These are phyloP conservation scores for Trematomus bernacchii DNA, from an alignment of 2,797 vertebrate species.

Conservation along the genomic window DNA sequence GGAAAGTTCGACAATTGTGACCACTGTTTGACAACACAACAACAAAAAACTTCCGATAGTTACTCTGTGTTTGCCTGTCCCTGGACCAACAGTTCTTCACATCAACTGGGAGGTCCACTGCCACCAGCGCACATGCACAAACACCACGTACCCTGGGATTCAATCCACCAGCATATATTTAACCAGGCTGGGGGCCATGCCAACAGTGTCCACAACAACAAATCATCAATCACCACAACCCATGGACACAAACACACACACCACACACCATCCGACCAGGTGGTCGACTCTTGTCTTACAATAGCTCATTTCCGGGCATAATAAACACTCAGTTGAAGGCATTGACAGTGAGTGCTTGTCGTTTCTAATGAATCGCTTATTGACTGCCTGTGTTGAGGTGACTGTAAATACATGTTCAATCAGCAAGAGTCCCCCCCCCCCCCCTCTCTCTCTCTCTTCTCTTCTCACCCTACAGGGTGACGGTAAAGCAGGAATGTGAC, in stretches of 20 bases:
- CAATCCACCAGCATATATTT: slow-evolving; percentile 71
- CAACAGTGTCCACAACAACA: slow-evolving; percentile 75
- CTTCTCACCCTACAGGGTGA: slow-evolving; percentile 45
- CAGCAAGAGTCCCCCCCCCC: slow-evolving; percentile 20
- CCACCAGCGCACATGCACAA: slow-evolving; percentile 25
- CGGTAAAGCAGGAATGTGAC: slow-evolving; percentile 66
- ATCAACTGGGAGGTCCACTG: slow-evolving; percentile 53
- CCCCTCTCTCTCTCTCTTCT: slow-evolving; percentile 6
- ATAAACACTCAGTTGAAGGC: slow-evolving; percentile 62
- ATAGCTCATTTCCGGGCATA: slow-evolving; percentile 72
- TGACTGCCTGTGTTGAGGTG: slow-evolving; percentile 62
- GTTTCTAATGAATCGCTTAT: slow-evolving; percentile 70
- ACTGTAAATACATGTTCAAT: slow-evolving; percentile 48
- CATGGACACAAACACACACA: too few species aligned
- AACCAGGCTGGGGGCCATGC: slow-evolving; percentile 64
- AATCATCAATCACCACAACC: slow-evolving; percentile 71
- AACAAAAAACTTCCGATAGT: slow-evolving; percentile 3
- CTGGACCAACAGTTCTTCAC: slow-evolving; percentile 47
- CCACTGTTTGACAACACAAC: not conserved
- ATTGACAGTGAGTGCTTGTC: slow-evolving; percentile 62
- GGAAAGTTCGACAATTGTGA: not conserved
- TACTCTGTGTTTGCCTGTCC: slow-evolving; percentile 56
- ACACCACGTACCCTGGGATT: slow-evolving; percentile 43
- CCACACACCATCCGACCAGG: slow-evolving; percentile 51
- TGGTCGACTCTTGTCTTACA: slow-evolving; percentile 68